Conservation (phyloP, 2,888 invertebrate species). For the Campoplex capitator region DNA sequence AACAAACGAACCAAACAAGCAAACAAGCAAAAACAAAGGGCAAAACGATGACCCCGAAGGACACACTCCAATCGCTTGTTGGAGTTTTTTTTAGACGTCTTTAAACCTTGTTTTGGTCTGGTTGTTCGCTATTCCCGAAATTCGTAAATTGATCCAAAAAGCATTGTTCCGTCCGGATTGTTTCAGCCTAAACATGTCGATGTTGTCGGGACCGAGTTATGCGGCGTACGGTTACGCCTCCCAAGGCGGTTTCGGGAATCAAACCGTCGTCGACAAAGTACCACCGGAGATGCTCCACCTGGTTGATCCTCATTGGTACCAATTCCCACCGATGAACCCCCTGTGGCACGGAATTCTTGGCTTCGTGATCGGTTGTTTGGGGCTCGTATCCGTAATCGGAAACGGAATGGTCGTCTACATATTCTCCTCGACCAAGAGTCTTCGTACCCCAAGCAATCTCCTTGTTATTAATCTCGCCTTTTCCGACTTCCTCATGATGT, state of each 20-base stretch:
- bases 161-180: background rate
- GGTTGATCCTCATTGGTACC: constrained; percentile 94
- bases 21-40: no score
- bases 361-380: constrained; percentile 91
- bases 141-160: no score
- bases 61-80: no score
- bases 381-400: constrained; percentile 89
- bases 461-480: constrained; percentile 96
- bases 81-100: no score
- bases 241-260: constrained; percentile 88
- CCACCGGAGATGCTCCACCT: constrained; percentile 91
- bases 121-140: no score
- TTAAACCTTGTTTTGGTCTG: no score
- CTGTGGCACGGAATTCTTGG: constrained; percentile 94
- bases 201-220: constrained; percentile 85
- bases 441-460: constrained; percentile 96
- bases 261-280: constrained; percentile 93
- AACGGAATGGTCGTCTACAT: constrained; percentile 92
- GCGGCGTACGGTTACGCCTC: constrained; percentile 80
- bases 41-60: no score
- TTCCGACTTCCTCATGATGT: constrained; percentile 96
- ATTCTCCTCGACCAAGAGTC: constrained; percentile 89
- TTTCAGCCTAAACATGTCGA: constrained; percentile 23
- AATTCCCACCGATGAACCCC: constrained; percentile 95
- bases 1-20: no score